These are phyloP conservation scores for Stenopsyche tienmushanensis DNA, from an alignment of 1,140 invertebrate species.

Conservation along the genomic window DNA sequence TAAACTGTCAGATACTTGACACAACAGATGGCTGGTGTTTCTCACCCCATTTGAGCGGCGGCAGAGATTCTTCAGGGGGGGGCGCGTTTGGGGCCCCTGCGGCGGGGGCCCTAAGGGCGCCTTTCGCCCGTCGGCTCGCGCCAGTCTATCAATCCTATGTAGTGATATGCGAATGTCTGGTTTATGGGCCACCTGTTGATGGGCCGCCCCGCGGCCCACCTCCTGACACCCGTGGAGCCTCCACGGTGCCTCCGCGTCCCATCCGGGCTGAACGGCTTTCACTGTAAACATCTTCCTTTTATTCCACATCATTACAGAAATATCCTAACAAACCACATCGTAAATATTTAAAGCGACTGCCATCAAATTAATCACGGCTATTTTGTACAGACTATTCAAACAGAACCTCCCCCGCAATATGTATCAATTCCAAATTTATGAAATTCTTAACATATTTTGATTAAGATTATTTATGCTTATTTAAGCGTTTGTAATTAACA, in stretches of 20 bases:
- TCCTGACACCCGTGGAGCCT: neutral
- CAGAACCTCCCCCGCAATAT: too few species aligned
- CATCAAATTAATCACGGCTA: too few species aligned
- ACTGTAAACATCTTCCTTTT: neutral
- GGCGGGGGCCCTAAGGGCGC: constrained; percentile 10
- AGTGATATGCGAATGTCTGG: constrained; percentile 41
- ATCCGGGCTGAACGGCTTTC: too few species aligned
- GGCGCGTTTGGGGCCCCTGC: constrained; percentile 15
- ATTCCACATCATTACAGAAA: neutral
- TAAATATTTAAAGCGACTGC: too few species aligned
- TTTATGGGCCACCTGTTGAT: constrained; percentile 42
- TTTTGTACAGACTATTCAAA: too few species aligned
- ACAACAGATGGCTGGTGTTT: constrained; percentile 32
- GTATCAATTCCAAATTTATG: too few species aligned
- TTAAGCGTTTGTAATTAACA: too few species aligned
- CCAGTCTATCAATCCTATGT: constrained; percentile 39
- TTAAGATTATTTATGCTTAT: too few species aligned
- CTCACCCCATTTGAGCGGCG: constrained; percentile 29
- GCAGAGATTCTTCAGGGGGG: neutral
- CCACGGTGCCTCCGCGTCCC: too few species aligned
- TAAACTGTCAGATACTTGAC: constrained; percentile 39
- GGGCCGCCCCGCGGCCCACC: neutral
- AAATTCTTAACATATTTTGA: too few species aligned
- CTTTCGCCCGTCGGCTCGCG: constrained; percentile 22
- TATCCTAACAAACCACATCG: too few species aligned